Conservation (phyloP, 2,113 vertebrate genomes). For the Danio rerio region DNA sequence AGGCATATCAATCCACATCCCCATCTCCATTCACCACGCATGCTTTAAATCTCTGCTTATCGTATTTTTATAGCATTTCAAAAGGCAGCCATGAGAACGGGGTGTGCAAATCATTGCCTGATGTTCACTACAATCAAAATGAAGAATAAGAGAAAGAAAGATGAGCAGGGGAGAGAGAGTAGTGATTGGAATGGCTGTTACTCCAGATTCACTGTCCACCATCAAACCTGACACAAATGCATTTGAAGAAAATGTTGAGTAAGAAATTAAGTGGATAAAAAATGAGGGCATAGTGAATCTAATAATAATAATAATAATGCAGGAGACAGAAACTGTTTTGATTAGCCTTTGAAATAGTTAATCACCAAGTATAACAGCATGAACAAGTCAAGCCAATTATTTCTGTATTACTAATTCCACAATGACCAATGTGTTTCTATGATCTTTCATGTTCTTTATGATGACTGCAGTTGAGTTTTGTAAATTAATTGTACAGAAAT, state of each 20-base stretch:
- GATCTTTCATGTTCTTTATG: too few relatives aligned
- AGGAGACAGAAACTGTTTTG: not conserved
- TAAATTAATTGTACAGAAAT: too few relatives aligned
- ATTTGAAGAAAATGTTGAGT: not conserved
- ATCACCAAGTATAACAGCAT: too few relatives aligned
- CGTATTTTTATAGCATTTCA: not conserved
- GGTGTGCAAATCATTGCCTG: not conserved
- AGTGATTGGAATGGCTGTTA: conserved; percentile 58
- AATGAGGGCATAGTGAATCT: not conserved
- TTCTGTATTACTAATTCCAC: too few relatives aligned
- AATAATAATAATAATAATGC: not conserved
- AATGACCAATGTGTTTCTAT: too few relatives aligned
- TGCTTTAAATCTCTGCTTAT: conserved; percentile 16
- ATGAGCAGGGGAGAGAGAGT: conserved; percentile 38
- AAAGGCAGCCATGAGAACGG: conserved; percentile 37
- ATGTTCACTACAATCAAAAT: conserved; percentile 41
- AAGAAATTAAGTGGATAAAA: not conserved
- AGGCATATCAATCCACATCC: conserved; percentile 56
- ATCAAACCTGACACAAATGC: not conserved
- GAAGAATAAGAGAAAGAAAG: not conserved
- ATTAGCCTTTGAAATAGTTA: too few relatives aligned
- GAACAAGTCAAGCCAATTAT: too few relatives aligned
- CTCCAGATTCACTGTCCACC: conserved; percentile 56
- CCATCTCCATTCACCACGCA: conserved; percentile 29
- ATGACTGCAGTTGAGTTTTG: too few relatives aligned